Base-by-base conservation (phyloP, 2,888 invertebrate species). In the Eurois occulta region DNA sequence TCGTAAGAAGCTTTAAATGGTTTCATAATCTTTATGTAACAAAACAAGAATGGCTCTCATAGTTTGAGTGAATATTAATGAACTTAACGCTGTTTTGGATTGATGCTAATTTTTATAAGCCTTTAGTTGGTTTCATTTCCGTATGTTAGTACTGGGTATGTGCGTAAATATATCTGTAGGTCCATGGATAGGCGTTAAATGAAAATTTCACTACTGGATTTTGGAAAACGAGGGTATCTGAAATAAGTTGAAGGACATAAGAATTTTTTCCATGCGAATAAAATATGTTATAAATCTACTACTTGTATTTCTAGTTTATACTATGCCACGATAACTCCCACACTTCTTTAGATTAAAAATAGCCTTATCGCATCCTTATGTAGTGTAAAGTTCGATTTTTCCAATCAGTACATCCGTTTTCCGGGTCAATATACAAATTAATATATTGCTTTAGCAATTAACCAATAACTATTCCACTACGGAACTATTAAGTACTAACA, bases 11-110 rank as follows among this genome's bases (percentile, higher is more conserved):
- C 79, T 81, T 69, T 75, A 78, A 78, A 77, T 72, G 78, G 87
- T 88, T 87, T 88, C 81, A 81, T 88, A 88, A 87, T 84, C 46
- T 77, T 87, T 85, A 86, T 78, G 78, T 84, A 86, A 87, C 32
- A 60, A n/a, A 66, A 75, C 43, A 70, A 60, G 52, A 65, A 74
- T 58, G 71, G 77, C 11, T 48, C 21, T 74, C 43, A 6, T 67
- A 43, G 81, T 74, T 68, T 18, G 6, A 43, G 74, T 43, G 85
- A 85, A 85, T 85, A 85, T 75, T 85, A 84, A 85, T 77, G 16
- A 62, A 66, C 41, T 58, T 46, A 66, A 64, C 16, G 48, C 65
- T 32, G 21, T 62, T 84, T 77, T 70, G 75, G 77, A 32, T 28
- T 24, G 18, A 62, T 77, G 80, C 55, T 28, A 62, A 80, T 84